Conservation (phyloP, 2,797 vertebrate species). For the Pangasius macronema region DNA sequence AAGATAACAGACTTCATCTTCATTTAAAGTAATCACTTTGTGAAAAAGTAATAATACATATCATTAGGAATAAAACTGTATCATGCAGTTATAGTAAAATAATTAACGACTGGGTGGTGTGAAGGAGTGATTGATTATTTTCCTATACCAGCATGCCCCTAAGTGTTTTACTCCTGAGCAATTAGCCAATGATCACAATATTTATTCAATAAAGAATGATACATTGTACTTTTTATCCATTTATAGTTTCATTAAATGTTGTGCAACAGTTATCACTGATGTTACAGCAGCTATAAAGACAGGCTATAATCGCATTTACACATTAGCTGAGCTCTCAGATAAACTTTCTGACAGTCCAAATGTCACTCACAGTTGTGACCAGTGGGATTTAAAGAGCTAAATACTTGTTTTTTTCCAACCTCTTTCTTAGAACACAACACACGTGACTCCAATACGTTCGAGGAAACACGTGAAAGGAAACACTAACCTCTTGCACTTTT, state of each 20-base stretch:
- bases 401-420: not conserved
- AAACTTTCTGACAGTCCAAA: not conserved
- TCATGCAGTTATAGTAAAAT: too few relatives aligned
- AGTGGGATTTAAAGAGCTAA: not conserved
- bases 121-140: not conserved
- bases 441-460: not conserved
- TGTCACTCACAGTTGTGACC: not conserved
- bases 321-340: not conserved
- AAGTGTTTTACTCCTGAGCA: not conserved
- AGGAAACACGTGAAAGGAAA: not conserved
- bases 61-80: not conserved
- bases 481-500: not conserved
- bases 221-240: not conserved
- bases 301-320: not conserved
- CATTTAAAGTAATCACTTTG: not conserved
- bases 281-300: not conserved
- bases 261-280: not conserved
- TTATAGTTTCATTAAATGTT: not conserved
- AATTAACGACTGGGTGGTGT: not conserved
- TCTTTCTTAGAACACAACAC: not conserved
- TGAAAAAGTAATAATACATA: not conserved
- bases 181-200: not conserved
- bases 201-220: not conserved
- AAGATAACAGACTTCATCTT: not conserved
- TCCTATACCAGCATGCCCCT: not conserved